A percentile compares a stretch with the other conserved stretches of the same genome.
Evolutionary conservation across 2,113 vertebrate species (phyloP).

Genomic region (Mionectes macconnelli): DNA sequence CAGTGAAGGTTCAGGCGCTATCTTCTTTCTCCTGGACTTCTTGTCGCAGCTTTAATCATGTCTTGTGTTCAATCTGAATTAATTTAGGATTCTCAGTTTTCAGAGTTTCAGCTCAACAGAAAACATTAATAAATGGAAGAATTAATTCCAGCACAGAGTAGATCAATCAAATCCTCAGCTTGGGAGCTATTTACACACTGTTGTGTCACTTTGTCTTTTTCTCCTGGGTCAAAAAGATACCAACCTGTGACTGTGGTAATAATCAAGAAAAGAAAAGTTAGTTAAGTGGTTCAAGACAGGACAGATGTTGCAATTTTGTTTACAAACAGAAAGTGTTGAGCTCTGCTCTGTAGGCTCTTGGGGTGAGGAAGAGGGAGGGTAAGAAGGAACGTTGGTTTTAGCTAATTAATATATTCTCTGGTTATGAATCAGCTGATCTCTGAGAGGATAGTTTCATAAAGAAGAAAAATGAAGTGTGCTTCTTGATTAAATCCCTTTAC

Average conservation of each 20-base stretch:
- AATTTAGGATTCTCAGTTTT: constrained; percentile 20
- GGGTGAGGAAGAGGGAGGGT: neutral
- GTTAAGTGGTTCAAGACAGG: neutral
- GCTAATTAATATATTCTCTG: constrained; percentile 17
- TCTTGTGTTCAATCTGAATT: neutral
- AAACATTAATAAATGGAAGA: constrained; percentile 43
- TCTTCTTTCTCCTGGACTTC: neutral
- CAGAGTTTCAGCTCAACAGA: constrained; percentile 27
- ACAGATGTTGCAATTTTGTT: constrained; percentile 18
- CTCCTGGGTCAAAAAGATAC: neutral
- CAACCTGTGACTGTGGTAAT: neutral
- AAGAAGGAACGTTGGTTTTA: neutral
- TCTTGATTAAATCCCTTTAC: neutral
- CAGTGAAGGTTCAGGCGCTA: neutral
- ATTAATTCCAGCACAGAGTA: constrained; percentile 32
- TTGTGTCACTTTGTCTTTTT: neutral
- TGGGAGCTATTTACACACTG: neutral
- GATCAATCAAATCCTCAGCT: constrained; percentile 45
- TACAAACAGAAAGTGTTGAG: neutral
- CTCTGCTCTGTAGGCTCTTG: neutral
- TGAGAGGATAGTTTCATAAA: neutral
- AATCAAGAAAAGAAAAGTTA: neutral
- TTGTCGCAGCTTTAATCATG: constrained; percentile 10
- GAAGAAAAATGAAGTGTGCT: neutral
- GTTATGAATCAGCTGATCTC: neutral